Evolutionary conservation across 2,113 vertebrate genomes (phyloP).

Genomic region (Cricetomys ansorgei): DNA sequence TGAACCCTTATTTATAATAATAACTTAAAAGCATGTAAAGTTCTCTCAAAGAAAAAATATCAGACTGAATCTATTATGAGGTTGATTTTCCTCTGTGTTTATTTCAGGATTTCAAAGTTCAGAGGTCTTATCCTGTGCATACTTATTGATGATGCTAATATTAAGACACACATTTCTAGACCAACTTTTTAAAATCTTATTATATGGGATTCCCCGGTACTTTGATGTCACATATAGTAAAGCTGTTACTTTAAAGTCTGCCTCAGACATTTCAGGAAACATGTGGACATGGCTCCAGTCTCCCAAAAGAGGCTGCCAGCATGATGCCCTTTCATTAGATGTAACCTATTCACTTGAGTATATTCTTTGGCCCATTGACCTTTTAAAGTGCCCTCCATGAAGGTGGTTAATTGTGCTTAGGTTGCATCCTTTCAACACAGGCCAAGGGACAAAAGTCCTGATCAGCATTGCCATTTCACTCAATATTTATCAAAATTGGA

Average conservation of each 20-base stretch:
- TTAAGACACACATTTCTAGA: not conserved
- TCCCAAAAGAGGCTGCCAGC: not conserved
- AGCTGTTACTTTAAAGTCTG: not conserved
- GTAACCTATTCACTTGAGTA: not conserved
- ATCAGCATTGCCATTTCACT: not conserved
- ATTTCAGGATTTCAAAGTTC: not conserved
- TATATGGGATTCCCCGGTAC: not conserved
- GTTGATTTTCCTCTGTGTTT: not conserved
- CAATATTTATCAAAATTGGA: not conserved
- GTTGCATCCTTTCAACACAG: not conserved
- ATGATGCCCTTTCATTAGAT: not conserved
- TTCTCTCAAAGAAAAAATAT: not conserved
- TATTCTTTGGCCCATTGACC: not conserved
- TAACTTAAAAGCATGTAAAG: slow-evolving; percentile 22
- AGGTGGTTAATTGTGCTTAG: not conserved
- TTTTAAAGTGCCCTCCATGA: not conserved
- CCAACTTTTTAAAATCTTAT: not conserved
- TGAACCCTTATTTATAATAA: slow-evolving; percentile 32
- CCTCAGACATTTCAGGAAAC: not conserved
- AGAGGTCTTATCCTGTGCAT: not conserved
- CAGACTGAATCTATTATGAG: slow-evolving; percentile 6
- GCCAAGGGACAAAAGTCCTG: not conserved
- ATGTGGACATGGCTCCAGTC: not conserved
- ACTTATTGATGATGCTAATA: not conserved
- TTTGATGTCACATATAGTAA: not conserved